Evolutionary conservation across 2,113 vertebrate genomes (phyloP).

Genomic region (Pluvianellus socialis): DNA sequence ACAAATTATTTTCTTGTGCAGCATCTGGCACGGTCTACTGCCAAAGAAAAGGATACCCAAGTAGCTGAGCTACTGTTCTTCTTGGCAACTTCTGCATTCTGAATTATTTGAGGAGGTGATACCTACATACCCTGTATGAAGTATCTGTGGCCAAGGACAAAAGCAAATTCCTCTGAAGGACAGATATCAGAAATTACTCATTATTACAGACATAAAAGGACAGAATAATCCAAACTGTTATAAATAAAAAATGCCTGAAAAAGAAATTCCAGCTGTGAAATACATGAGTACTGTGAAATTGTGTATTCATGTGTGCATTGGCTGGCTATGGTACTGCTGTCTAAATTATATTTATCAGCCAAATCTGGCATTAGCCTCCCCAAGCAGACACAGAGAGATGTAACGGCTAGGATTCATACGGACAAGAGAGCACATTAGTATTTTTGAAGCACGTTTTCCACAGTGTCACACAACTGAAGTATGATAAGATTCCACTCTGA

Average conservation of each 20-base stretch:
- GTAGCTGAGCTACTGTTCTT: background rate
- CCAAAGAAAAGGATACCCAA: background rate
- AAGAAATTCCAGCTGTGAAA: background rate
- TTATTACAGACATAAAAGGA: background rate
- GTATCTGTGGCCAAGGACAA: background rate
- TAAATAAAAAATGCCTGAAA: background rate
- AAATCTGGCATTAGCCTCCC: background rate
- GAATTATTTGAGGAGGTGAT: background rate
- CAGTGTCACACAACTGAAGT: background rate
- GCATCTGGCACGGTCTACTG: background rate
- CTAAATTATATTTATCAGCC: background rate
- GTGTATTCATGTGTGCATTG: background rate
- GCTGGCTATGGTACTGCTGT: background rate
- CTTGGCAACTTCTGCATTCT: background rate
- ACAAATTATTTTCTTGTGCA: conserved; percentile 11
- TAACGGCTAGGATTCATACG: background rate
- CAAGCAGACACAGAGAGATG: background rate
- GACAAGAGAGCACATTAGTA: background rate
- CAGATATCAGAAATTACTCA: background rate
- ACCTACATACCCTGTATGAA: background rate
- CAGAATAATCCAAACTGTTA: background rate
- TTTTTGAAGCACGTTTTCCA: background rate
- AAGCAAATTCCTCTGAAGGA: background rate
- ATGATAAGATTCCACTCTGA: background rate
- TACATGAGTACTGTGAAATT: background rate